Evolutionary conservation across 2,113 vertebrate genomes (phyloP).

Genomic region (Lagopus muta): DNA sequence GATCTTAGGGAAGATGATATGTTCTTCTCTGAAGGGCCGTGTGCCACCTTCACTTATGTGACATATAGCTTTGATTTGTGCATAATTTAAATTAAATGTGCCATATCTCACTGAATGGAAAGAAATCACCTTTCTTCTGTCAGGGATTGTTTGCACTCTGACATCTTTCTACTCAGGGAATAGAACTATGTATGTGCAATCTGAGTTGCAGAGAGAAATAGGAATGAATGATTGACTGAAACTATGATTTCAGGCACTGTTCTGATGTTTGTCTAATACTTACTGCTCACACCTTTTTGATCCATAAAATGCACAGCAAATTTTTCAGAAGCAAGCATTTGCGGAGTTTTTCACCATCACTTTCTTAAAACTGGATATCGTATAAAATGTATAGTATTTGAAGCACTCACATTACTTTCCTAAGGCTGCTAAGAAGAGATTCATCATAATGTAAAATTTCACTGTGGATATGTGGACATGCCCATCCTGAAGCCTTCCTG

Average conservation of each 20-base stretch:
- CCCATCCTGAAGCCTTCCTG: not conserved
- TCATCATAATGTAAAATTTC: not conserved
- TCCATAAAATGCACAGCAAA: not conserved
- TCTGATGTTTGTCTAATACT: not conserved
- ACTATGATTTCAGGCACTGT: not conserved
- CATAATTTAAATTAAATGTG: conserved; percentile 10
- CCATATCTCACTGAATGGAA: not conserved
- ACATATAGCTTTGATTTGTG: not conserved
- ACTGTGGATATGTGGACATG: not conserved
- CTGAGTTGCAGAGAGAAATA: not conserved
- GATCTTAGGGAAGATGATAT: not conserved
- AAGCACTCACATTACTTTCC: not conserved
- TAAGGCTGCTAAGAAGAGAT: not conserved
- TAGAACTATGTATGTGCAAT: not conserved
- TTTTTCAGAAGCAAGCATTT: not conserved
- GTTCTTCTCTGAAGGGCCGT: not conserved
- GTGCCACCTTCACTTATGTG: not conserved
- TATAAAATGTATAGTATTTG: not conserved
- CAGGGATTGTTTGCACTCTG: not conserved
- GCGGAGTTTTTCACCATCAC: not conserved
- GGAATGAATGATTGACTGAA: not conserved
- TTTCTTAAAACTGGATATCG: not conserved
- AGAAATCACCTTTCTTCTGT: not conserved
- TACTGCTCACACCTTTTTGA: not conserved
- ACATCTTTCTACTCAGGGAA: not conserved